Evolutionary conservation across 2,113 vertebrate genomes (phyloP).

Genomic region (Bubo blakistoni): DNA sequence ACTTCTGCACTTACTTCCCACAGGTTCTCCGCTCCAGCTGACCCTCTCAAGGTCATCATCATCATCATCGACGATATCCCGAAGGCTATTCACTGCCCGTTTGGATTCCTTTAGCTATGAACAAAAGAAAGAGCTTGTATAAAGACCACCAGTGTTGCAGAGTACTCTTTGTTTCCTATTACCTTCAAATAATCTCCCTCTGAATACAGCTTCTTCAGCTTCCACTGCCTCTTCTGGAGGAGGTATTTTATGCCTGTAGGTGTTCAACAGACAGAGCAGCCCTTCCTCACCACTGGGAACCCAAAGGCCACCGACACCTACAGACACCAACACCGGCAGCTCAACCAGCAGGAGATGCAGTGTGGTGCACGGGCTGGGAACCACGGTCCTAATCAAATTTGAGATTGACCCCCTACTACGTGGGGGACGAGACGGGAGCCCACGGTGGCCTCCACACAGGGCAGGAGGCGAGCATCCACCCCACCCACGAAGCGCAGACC

Average conservation of each 20-base stretch:
- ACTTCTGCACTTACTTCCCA: slow-evolving; percentile 85
- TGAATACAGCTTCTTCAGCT: background rate
- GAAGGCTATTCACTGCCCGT: slow-evolving; percentile 88
- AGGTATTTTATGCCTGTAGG: background rate
- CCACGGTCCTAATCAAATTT: background rate
- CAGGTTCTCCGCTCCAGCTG: slow-evolving; percentile 94
- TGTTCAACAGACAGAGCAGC: background rate
- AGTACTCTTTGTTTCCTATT: background rate
- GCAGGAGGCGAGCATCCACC: background rate
- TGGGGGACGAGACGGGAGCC: accelerated
- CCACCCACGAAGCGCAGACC: background rate
- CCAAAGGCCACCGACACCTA: background rate
- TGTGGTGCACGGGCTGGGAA: accelerated
- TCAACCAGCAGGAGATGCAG: background rate
- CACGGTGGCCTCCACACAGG: accelerated
- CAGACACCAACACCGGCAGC: background rate
- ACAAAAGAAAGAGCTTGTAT: background rate
- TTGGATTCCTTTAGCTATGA: slow-evolving; percentile 90
- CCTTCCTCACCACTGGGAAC: background rate
- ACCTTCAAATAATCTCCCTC: background rate
- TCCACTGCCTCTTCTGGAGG: background rate
- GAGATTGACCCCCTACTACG: background rate
- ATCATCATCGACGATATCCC: slow-evolving; percentile 81
- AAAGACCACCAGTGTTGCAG: background rate
- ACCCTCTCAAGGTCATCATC: slow-evolving; percentile 89